These are phyloP conservation scores for Hydropsyche tenuis DNA, from an alignment of 1,140 invertebrate species.

Conservation along the genomic window DNA sequence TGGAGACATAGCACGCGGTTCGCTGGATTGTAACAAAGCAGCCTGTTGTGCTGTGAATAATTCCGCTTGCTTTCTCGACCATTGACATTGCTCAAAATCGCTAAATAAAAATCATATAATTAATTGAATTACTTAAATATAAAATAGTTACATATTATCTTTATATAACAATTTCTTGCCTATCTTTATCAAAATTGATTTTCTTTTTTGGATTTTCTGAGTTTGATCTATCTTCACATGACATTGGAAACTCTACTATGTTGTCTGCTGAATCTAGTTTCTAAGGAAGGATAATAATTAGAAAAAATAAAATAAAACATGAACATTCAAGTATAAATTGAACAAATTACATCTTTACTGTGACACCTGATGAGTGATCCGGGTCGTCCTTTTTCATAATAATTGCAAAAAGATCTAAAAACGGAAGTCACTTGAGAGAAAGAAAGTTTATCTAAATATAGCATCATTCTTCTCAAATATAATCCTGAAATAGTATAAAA, in stretches of 20 bases:
- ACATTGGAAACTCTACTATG: conserved; percentile 36
- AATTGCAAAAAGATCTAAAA: conserved; percentile 70
- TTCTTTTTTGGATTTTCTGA: conserved; percentile 56
- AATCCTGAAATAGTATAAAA: conserved; percentile 58
- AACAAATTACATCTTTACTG: conserved; percentile 58
- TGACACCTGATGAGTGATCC: conserved; percentile 59
- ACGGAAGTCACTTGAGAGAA: conserved; percentile 79
- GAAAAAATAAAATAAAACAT: not conserved
- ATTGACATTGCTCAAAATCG: conserved; percentile 66
- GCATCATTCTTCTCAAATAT: conserved; percentile 79
- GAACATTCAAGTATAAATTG: not conserved
- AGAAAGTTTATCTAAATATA: conserved; percentile 81
- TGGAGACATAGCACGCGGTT: conserved; percentile 78
- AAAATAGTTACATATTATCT: not conserved
- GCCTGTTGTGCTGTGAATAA: conserved; percentile 86
- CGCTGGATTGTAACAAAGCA: conserved; percentile 79
- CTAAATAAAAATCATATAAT: not conserved
- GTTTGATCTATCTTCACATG: conserved; percentile 41
- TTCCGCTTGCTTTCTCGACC: conserved; percentile 87
- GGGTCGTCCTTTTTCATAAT: conserved; percentile 65
- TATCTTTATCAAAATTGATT: conserved; percentile 58
- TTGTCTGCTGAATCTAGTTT: conserved; percentile 49
- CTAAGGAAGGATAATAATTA: conserved; percentile 40
- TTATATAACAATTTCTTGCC: conserved; percentile 53
- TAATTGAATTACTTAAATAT: not conserved